These are phyloP conservation scores for Axis porcinus DNA, from an alignment of 2,113 vertebrate genomes.

Conservation along the genomic window DNA sequence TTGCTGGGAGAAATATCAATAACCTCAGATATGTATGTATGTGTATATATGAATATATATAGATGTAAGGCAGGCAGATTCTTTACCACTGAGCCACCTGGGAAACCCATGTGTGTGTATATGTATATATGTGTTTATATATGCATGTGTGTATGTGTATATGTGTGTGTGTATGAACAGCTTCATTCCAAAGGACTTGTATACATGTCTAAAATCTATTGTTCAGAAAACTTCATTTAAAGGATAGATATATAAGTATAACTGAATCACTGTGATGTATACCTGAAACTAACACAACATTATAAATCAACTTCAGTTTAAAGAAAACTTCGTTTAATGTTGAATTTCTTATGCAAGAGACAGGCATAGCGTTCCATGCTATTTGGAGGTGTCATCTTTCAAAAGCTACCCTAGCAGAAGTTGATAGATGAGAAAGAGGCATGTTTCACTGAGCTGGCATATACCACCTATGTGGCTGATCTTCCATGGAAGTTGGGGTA, in stretches of 20 bases:
- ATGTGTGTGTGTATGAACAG: not conserved
- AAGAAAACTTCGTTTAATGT: not conserved
- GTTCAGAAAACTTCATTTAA: not conserved
- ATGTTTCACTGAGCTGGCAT: not conserved
- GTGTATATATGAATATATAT: not conserved
- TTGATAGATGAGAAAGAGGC: not conserved
- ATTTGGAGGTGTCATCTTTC: not conserved
- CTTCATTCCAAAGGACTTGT: not conserved
- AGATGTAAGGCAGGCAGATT: not conserved
- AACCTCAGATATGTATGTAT: not conserved
- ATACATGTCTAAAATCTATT: not conserved
- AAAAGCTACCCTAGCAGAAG: not conserved
- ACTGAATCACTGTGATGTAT: not conserved
- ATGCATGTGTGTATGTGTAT: not conserved
- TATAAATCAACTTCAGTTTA: not conserved
- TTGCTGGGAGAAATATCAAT: too few relatives aligned
- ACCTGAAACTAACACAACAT: not conserved
- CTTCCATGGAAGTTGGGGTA: not conserved
- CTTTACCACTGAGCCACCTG: not conserved
- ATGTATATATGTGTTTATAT: not conserved
- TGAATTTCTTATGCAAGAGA: not conserved
- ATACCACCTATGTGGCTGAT: not conserved
- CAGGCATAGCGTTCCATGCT: not conserved
- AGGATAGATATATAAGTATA: not conserved
- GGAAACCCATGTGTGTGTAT: not conserved